Percentiles rank a stretch among this genome's conserved stretches.
Evolutionary conservation across 2,797 vertebrate species (phyloP).

Genomic region (Gymnoscopelus braueri): DNA sequence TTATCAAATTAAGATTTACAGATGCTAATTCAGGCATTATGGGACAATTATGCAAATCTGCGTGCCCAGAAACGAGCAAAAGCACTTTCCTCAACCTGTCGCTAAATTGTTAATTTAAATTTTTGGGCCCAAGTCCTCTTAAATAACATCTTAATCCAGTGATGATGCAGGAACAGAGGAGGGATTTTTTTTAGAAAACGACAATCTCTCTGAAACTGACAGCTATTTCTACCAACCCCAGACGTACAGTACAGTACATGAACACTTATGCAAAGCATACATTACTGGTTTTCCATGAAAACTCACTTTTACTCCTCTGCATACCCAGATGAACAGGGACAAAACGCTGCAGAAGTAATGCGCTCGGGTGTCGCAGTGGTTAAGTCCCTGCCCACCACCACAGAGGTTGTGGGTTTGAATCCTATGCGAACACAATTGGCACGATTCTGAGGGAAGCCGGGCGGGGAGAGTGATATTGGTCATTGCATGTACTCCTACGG

Average conservation of each 20-base stretch:
- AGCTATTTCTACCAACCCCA: constrained; percentile 26
- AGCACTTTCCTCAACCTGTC: constrained; percentile 61
- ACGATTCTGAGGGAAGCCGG: too few relatives aligned
- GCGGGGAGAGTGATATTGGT: too few relatives aligned
- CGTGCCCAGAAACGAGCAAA: constrained; percentile 64
- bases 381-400: too few relatives aligned
- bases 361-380: too few relatives aligned
- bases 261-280: background rate
- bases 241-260: background rate
- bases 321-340: too few relatives aligned
- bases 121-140: constrained; percentile 56
- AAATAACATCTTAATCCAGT: constrained; percentile 55
- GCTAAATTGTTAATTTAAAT: constrained; percentile 70
- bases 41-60: constrained; percentile 79
- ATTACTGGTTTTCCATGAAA: background rate
- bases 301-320: background rate
- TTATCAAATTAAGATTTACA: constrained; percentile 82
- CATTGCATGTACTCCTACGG: too few relatives aligned
- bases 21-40: constrained; percentile 81
- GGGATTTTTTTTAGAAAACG: constrained; percentile 12
- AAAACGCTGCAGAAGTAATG: too few relatives aligned
- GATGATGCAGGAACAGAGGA: constrained; percentile 7
- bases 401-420: too few relatives aligned
- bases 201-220: constrained; percentile 13
- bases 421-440: too few relatives aligned